phyloP scores from a whole-genome alignment of 2,797 vertebrate genomes.

The Silurus lanzhouensis region DNA sequence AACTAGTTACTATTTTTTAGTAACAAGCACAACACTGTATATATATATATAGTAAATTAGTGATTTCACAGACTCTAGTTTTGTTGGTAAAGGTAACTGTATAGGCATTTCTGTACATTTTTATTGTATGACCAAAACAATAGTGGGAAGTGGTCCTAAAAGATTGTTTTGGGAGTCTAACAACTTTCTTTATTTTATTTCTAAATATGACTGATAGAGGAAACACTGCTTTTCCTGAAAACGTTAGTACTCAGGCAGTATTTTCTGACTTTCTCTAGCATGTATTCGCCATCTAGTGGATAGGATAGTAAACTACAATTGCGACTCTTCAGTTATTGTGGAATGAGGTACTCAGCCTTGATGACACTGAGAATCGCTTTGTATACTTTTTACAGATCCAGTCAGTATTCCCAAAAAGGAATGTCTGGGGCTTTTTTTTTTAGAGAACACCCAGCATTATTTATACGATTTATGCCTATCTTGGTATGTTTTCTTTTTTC shows the following conservation, averaged over 20 bases:
- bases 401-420: background rate
- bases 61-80: background rate
- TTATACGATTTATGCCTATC: background rate
- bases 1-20: too few species aligned
- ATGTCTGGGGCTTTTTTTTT: background rate
- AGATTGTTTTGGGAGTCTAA: background rate
- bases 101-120: background rate
- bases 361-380: background rate
- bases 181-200: background rate
- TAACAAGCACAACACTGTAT: too few species aligned
- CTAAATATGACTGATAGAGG: background rate
- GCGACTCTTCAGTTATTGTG: background rate
- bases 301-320: background rate
- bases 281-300: conserved; percentile 41
- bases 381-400: background rate
- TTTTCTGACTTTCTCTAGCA: background rate
- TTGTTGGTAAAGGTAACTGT: background rate
- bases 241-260: background rate
- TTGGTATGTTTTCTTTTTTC: background rate
- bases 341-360: background rate
- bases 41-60: background rate
- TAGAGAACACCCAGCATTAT: background rate
- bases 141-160: background rate
- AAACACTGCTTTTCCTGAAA: background rate
- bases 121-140: background rate